Conservation (phyloP, 2,888 invertebrate species). For the Clitarchus hookeri region DNA sequence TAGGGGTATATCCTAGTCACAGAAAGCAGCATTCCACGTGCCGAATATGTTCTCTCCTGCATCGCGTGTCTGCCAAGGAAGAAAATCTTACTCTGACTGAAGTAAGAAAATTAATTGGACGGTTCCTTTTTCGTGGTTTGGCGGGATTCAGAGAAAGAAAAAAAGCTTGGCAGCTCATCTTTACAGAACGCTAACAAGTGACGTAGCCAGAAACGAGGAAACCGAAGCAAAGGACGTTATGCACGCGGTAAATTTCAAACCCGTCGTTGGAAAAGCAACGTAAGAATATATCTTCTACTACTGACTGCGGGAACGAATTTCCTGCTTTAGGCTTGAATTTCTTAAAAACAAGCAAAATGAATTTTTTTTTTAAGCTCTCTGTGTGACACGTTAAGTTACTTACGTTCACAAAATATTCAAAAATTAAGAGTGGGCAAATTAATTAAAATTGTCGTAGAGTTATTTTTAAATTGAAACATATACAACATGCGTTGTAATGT, state of each 20-base stretch:
- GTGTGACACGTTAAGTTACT: too few species aligned
- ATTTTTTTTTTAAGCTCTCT: too few species aligned
- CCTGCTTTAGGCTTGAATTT: too few species aligned
- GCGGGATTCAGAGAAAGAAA: neutral
- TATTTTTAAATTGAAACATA: too few species aligned
- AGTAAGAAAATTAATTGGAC: conserved; percentile 14
- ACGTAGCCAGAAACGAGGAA: neutral
- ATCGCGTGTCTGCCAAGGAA: neutral
- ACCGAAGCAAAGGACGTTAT: neutral
- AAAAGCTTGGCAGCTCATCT: neutral
- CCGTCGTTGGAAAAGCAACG: neutral
- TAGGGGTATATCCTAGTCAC: neutral
- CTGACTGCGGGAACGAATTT: too few species aligned
- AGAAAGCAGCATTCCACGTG: neutral
- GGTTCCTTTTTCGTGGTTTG: neutral
- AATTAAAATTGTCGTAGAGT: too few species aligned
- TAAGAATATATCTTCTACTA: too few species aligned
- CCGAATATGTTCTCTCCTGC: neutral
- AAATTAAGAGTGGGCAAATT: too few species aligned
- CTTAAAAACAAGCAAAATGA: too few species aligned
- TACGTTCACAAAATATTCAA: too few species aligned
- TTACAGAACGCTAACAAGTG: neutral
- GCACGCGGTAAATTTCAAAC: neutral
- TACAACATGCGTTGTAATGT: too few species aligned
- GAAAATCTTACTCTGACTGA: neutral